Evolutionary conservation across 2,113 vertebrate genomes (phyloP), one percentile per base, ranked within the genome.

Genomic region (Hippoglossus stenolepis): DNA sequence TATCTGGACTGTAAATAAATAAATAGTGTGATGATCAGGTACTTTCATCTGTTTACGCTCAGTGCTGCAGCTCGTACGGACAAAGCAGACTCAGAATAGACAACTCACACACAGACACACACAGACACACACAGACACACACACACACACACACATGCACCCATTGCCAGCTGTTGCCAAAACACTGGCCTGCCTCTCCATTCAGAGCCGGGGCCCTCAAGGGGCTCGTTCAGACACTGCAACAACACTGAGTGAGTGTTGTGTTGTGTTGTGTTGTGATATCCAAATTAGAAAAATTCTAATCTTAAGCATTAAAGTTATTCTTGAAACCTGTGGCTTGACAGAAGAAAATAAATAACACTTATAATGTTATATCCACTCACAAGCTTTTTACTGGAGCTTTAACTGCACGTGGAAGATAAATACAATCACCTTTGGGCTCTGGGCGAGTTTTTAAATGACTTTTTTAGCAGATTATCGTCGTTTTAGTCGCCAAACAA

Each of bases 101-200:
- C 70, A 70, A 65, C 70, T 77, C 72, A 83, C 73, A 73, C 49
- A 65, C 61, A 61, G 73, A 86, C 66, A 75, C 80, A 73, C 35
- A 65, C 68, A 61, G 73, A 86, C 66, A 75, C 28, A 28, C 3
- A 28, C 28, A 28, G 3, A 28, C 28, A 28, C 28, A 28, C 28
- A 28, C 3, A 28, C 28, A 28, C 6, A 60, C 66, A 75, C 60
- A 71, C 51, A 62, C 58, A 78, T 47, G 76, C 75, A 66, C 66
- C 76, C 59, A 60, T 63, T 68, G 86, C 68, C 85, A 90, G 90
- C 82, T 93, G 90, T 93, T 93, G 88, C 81, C 84, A 89, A 86
- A 94, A 92, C 82, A 90, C 21, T 47, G 60, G 5, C n/a, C 73
- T 76, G 67, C 77, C 23, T 71, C 66, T 75, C 61, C 62, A 79